phyloP scores from a whole-genome alignment of 1,140 invertebrate genomes.

The Forficula auricularia region DNA sequence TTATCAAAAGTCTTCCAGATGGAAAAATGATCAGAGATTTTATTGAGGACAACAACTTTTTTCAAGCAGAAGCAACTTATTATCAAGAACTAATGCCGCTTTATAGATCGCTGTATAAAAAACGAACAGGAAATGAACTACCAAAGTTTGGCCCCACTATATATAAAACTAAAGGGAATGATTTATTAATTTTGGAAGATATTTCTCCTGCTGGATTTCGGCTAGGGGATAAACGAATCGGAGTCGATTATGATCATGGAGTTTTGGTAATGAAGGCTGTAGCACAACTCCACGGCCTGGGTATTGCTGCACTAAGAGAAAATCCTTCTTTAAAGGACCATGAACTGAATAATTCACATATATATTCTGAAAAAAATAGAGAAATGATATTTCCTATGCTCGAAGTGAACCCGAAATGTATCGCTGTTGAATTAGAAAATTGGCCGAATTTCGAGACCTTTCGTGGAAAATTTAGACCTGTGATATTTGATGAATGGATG shows the following conservation, averaged over 20 bases:
- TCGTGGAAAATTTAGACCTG: no score
- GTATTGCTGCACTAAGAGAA: slow-evolving; percentile 11
- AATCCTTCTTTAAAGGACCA: slow-evolving; percentile 2
- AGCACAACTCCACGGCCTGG: slow-evolving; percentile 15
- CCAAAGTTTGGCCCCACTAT: no score
- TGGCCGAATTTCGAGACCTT: no score
- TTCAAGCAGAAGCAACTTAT: no score
- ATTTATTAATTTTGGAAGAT: slow-evolving; percentile 15
- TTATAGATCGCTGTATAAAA: not conserved
- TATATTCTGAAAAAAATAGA: not conserved
- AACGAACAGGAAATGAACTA: not conserved
- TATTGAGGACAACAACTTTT: no score
- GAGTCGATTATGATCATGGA: slow-evolving; percentile 14
- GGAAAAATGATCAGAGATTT: no score
- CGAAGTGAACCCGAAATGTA: no score
- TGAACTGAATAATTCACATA: not conserved
- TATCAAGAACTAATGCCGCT: not conserved
- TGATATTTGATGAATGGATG: no score
- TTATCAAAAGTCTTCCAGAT: no score
- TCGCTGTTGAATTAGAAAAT: no score
- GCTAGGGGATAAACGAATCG: slow-evolving; percentile 14
- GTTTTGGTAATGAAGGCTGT: slow-evolving; percentile 12
- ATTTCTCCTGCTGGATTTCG: slow-evolving; percentile 12
- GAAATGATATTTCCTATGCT: no score
- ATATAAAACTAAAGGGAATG: not conserved